Evolutionary conservation across 2,888 invertebrate genomes (phyloP).

Genomic region (Adelphocoris suturalis): DNA sequence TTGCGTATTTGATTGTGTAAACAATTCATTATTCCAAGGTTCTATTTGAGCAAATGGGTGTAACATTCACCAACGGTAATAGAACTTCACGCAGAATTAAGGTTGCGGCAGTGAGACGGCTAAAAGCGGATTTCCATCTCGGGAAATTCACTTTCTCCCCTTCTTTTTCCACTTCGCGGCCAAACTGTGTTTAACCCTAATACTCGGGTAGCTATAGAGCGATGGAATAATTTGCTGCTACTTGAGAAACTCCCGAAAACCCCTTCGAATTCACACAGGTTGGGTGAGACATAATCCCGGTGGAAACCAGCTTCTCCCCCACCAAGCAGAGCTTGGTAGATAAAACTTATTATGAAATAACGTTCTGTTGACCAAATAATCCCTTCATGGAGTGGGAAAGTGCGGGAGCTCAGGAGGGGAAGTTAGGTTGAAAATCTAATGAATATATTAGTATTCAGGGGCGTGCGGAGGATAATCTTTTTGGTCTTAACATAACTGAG

Average conservation of each 20-base stretch:
- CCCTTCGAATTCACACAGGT: constrained; percentile 34
- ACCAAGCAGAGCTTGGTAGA: constrained; percentile 16
- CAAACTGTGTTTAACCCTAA: constrained; percentile 37
- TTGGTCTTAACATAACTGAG: constrained; percentile 73
- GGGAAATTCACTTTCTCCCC: constrained; percentile 11
- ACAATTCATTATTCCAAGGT: not conserved
- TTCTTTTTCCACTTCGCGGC: constrained; percentile 37
- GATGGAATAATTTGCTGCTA: constrained; percentile 49
- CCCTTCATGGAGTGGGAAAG: constrained; percentile 12
- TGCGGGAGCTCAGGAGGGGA: constrained; percentile 42
- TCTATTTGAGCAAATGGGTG: not conserved
- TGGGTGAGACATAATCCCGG: constrained; percentile 59
- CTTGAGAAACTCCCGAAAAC: not conserved
- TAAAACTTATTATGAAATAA: constrained; percentile 70
- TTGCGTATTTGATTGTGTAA: not conserved
- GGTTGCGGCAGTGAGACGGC: constrained; percentile 23
- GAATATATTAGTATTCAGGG: constrained; percentile 74
- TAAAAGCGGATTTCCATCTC: constrained; percentile 15
- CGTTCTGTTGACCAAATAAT: constrained; percentile 71
- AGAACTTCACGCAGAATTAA: not conserved
- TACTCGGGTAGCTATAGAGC: constrained; percentile 21
- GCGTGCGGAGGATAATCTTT: constrained; percentile 73
- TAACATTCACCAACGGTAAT: not conserved
- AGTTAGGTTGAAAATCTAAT: constrained; percentile 73
- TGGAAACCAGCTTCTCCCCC: constrained; percentile 15